Percentiles rank a stretch among this genome's conserved stretches.
phyloP scores from a whole-genome alignment of 2,797 vertebrate species.

The Cyprinodon diabolis region DNA sequence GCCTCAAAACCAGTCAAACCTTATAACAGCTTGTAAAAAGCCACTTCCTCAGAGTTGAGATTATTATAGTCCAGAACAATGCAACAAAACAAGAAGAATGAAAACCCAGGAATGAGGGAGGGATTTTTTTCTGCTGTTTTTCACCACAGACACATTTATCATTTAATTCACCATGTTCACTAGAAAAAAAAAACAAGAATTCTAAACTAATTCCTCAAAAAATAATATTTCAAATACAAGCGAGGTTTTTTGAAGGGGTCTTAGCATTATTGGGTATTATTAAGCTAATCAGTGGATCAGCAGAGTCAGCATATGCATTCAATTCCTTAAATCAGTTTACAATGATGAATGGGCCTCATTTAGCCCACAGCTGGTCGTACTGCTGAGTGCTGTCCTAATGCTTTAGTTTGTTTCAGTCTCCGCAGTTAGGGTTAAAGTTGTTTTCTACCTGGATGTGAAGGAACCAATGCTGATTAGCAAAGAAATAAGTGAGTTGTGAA shows the following conservation, averaged over 20 bases:
- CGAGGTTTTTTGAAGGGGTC: slow-evolving; percentile 9
- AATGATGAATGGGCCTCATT: slow-evolving; percentile 75
- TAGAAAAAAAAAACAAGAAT: slow-evolving; percentile 15
- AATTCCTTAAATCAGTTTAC: slow-evolving; percentile 73
- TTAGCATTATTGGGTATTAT: slow-evolving; percentile 47
- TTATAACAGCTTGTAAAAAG: slow-evolving; percentile 76
- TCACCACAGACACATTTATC: slow-evolving; percentile 39
- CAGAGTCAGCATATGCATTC: slow-evolving; percentile 69
- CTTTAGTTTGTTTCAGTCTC: slow-evolving; percentile 39
- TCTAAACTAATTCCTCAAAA: slow-evolving; percentile 19
- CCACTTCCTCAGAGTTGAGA: slow-evolving; percentile 65
- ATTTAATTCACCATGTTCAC: slow-evolving; percentile 27
- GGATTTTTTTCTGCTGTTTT: slow-evolving; percentile 27
- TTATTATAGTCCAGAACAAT: slow-evolving; percentile 70
- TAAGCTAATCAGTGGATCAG: slow-evolving; percentile 66
- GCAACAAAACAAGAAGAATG: slow-evolving; percentile 51
- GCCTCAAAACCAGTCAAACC: slow-evolving; percentile 70
- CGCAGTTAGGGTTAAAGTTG: slow-evolving; percentile 22
- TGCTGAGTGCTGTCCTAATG: slow-evolving; percentile 44
- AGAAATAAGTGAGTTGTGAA: not conserved
- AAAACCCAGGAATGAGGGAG: slow-evolving; percentile 38
- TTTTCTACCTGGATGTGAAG: slow-evolving; percentile 15
- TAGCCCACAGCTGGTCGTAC: slow-evolving; percentile 63
- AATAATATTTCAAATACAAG: slow-evolving; percentile 38
- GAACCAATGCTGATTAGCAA: not conserved